Percentiles rank a stretch among this genome's conserved stretches.
Conservation (phyloP, 1,140 invertebrate genomes). For the Drosophila sp. region DNA sequence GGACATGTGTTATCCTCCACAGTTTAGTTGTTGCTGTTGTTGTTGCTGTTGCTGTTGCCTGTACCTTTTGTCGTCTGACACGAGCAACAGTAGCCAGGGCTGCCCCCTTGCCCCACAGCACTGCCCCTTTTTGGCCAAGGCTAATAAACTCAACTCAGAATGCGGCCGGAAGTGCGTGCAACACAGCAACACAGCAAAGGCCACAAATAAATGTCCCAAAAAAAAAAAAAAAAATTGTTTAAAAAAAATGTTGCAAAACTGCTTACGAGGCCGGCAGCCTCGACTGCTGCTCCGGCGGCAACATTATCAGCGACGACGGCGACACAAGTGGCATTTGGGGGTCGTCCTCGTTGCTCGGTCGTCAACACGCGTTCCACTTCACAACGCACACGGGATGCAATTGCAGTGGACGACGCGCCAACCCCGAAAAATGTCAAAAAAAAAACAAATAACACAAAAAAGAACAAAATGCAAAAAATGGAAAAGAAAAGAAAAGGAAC, state of each 20-base stretch:
- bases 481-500: no score
- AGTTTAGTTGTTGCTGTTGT: constrained; percentile 1
- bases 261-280: constrained; percentile 2
- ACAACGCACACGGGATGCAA: constrained; percentile 74
- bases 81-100: constrained; percentile 52
- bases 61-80: constrained; percentile 58
- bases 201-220: constrained; percentile 29
- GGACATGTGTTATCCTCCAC: constrained; percentile 56
- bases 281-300: constrained; percentile 4
- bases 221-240: constrained; percentile 26
- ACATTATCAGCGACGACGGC: constrained; percentile 2
- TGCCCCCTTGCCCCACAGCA: constrained; percentile 17
- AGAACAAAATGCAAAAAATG: constrained; percentile 5
- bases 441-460: constrained; percentile 18
- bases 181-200: constrained; percentile 45
- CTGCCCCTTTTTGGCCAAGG: constrained; percentile 47
- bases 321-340: constrained; percentile 56
- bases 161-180: constrained; percentile 74
- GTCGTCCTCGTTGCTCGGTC: constrained; percentile 34
- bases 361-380: constrained; percentile 73
- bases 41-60: constrained; percentile 1
- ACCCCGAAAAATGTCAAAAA: constrained; percentile 27
- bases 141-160: constrained; percentile 72
- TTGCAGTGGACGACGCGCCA: constrained; percentile 48
- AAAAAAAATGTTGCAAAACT: constrained; percentile 4